Conservation (phyloP, 2,888 invertebrate genomes). For the Xestia xanthographa region DNA sequence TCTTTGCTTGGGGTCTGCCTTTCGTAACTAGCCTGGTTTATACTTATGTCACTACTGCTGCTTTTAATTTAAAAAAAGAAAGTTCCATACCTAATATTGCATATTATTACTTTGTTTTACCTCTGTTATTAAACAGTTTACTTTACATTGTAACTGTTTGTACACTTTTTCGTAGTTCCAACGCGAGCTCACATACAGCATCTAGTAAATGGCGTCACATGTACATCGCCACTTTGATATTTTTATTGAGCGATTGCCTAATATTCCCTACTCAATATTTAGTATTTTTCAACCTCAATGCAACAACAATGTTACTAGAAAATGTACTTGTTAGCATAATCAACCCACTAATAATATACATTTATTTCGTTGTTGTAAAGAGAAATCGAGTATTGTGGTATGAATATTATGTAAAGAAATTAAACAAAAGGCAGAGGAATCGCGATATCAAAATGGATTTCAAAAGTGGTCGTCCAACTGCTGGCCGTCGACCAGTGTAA, state of each 20-base stretch:
- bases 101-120: neutral
- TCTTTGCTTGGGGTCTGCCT: conserved; percentile 10
- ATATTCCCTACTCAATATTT: neutral
- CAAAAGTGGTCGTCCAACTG: neutral
- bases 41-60: neutral
- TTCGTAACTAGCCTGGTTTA: neutral
- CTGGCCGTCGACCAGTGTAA: neutral
- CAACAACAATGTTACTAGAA: neutral
- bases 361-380: conserved; percentile 6
- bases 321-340: neutral
- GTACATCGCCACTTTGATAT: conserved; percentile 6
- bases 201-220: conserved; percentile 4
- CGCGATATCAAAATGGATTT: neutral
- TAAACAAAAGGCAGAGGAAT: neutral
- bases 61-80: neutral
- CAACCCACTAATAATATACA: neutral
- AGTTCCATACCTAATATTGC: neutral
- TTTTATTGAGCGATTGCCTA: conserved; percentile 5
- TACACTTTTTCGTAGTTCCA: neutral
- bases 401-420: conserved; percentile 7
- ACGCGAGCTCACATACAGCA: neutral
- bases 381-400: neutral
- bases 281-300: neutral
- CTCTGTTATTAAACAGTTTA: neutral
- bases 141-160: conserved; percentile 2